Conservation (phyloP, 92 coral and sea anemone genomes). For the Virgularia gustaviana region DNA sequence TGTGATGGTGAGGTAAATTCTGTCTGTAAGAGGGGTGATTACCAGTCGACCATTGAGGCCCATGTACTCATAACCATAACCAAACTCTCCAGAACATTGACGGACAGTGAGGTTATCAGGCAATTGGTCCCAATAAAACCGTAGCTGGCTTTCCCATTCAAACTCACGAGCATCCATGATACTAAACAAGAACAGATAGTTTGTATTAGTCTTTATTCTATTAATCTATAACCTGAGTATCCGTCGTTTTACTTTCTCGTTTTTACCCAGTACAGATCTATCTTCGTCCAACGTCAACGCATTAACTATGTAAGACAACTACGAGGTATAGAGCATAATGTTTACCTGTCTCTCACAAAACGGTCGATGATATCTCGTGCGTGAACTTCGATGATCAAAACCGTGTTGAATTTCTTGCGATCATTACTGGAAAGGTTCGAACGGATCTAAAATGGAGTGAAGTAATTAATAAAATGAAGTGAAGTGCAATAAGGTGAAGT, state of each 20-base stretch:
- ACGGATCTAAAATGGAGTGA: conserved; percentile 60
- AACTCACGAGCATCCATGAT: conserved; percentile 95
- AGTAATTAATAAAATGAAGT: not conserved
- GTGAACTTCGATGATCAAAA: conserved; percentile 91
- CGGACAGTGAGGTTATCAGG: conserved; percentile 95
- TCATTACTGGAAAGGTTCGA: conserved; percentile 85
- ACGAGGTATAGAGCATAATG: too few species aligned
- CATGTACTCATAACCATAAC: conserved; percentile 99
- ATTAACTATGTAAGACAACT: too few species aligned
- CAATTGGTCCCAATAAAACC: conserved; percentile 94
- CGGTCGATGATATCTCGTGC: conserved; percentile 94
- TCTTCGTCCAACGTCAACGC: too few species aligned
- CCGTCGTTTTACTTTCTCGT: not conserved
- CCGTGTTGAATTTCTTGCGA: conserved; percentile 93
- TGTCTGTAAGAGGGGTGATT: conserved; percentile 96
- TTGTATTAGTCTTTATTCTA: not conserved
- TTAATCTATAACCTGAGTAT: not conserved
- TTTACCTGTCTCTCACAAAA: conserved; percentile 91
- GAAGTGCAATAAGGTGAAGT: not conserved
- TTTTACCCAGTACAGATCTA: not conserved
- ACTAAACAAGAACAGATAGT: conserved; percentile 35
- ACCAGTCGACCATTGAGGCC: conserved; percentile 95
- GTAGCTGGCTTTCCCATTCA: conserved; percentile 97
- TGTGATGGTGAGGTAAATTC: conserved; percentile 90
- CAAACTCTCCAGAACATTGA: conserved; percentile 97